phyloP scores from a whole-genome alignment of 2,888 invertebrate genomes.

The Biston stratarius region DNA sequence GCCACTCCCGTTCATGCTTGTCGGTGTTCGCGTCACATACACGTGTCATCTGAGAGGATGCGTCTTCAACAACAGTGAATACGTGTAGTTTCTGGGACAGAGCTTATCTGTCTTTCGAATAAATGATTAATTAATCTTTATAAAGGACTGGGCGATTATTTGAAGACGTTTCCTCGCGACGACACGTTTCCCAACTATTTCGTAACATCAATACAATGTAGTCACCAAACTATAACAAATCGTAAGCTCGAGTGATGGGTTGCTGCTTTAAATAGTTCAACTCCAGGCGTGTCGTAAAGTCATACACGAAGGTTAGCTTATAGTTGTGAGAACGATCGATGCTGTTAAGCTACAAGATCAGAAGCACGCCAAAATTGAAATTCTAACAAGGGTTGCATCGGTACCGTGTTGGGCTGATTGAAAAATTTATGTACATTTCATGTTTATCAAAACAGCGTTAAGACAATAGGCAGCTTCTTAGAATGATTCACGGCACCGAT shows the following conservation, averaged over 20 bases:
- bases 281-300: constrained; percentile 51
- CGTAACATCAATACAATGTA: constrained; percentile 50
- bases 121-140: background rate
- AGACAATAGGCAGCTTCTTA: background rate
- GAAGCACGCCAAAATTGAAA: constrained; percentile 50
- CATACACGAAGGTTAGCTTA: constrained; percentile 34
- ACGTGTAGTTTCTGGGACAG: background rate
- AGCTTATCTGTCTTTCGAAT: background rate
- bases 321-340: constrained; percentile 26
- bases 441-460: too few species aligned
- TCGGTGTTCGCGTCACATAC: constrained; percentile 47
- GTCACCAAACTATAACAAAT: constrained; percentile 50
- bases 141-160: background rate
- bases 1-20: constrained; percentile 71
- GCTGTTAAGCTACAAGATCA: constrained; percentile 51
- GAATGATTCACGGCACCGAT: constrained; percentile 33
- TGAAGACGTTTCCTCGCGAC: constrained; percentile 19
- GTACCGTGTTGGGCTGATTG: constrained; percentile 7
- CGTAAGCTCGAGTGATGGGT: constrained; percentile 53
- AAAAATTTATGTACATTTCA: background rate
- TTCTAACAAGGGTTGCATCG: constrained; percentile 31
- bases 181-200: constrained; percentile 42
- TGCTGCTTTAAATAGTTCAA: constrained; percentile 31
- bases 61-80: background rate
- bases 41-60: constrained; percentile 28